A percentile compares a stretch with the other conserved stretches of the same genome.
Evolutionary conservation across 2,113 vertebrate genomes (phyloP).

Genomic region (Forbesichthys agassizii): DNA sequence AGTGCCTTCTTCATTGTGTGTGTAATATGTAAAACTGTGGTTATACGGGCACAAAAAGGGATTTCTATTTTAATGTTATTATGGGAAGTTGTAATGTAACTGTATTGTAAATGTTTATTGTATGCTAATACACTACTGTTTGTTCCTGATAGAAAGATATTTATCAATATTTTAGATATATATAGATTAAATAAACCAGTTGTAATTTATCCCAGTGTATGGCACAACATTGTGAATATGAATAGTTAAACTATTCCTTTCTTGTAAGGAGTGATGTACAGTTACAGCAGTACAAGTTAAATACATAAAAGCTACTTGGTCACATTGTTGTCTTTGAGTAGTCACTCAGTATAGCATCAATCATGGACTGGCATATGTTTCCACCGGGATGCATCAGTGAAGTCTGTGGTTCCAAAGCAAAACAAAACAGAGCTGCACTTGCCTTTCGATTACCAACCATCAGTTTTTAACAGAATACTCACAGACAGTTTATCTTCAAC

Average conservation of each 20-base stretch:
- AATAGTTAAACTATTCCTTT: too few species aligned
- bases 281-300: too few species aligned
- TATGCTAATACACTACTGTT: not conserved
- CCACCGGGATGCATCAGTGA: not conserved
- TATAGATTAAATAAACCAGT: not conserved
- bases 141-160: not conserved
- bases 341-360: not conserved
- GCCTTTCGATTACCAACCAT: conserved; percentile 10
- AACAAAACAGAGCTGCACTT: conserved; percentile 5
- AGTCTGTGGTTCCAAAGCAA: not conserved
- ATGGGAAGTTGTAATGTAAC: too few species aligned
- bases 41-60: not conserved
- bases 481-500: not conserved
- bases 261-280: too few species aligned
- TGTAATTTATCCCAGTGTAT: not conserved
- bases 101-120: not conserved
- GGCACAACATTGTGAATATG: too few species aligned
- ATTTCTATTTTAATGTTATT: not conserved
- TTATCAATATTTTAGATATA: not conserved
- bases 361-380: not conserved
- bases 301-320: too few species aligned
- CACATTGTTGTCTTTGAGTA: not conserved
- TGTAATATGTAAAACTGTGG: not conserved
- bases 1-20: conserved; percentile 1
- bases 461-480: conserved; percentile 20